Percentiles rank a stretch among this genome's conserved stretches.
Evolutionary conservation across 2,888 invertebrate species (phyloP).

Genomic region (Clanis bilineata): DNA sequence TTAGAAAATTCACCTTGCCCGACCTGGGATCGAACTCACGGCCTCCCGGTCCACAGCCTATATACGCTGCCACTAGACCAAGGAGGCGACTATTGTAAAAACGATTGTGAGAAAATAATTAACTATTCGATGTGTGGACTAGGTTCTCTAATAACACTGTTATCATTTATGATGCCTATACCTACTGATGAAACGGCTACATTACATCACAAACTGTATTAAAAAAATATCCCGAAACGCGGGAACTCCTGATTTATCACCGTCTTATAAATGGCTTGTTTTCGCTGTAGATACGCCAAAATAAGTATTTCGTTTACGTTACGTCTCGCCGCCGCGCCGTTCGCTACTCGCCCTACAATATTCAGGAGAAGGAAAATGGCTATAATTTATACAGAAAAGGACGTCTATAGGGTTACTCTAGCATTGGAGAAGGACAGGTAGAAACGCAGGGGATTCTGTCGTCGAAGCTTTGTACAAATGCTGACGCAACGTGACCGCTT

Average conservation of each 20-base stretch:
- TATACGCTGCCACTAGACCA: no score
- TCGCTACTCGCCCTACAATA: conserved; percentile 53
- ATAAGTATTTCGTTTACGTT: conserved; percentile 68
- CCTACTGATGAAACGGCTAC: not conserved
- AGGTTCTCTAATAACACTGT: no score
- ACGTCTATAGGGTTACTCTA: conserved; percentile 35
- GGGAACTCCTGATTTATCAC: conserved; percentile 58
- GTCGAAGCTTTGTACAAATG: conserved; percentile 46
- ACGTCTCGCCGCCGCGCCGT: conserved; percentile 49
- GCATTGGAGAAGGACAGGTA: conserved; percentile 39
- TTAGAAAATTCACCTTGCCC: no score
- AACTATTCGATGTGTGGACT: no score
- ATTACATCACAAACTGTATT: not conserved
- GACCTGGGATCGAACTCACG: no score
- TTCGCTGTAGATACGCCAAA: conserved; percentile 62
- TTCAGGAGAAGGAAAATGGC: conserved; percentile 66
- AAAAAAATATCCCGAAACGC: conserved; percentile 27
- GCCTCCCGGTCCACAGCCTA: no score
- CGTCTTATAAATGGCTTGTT: conserved; percentile 68
- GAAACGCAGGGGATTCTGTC: conserved; percentile 38
- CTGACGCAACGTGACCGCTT: conserved; percentile 40
- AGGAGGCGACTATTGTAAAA: no score
- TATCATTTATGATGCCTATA: not conserved
- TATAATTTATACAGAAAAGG: conserved; percentile 62
- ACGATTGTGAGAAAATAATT: no score